Percentiles rank a stretch among this genome's conserved stretches.
Evolutionary conservation across 2,797 vertebrate genomes (phyloP).

Genomic region (Poeciliopsis infans): DNA sequence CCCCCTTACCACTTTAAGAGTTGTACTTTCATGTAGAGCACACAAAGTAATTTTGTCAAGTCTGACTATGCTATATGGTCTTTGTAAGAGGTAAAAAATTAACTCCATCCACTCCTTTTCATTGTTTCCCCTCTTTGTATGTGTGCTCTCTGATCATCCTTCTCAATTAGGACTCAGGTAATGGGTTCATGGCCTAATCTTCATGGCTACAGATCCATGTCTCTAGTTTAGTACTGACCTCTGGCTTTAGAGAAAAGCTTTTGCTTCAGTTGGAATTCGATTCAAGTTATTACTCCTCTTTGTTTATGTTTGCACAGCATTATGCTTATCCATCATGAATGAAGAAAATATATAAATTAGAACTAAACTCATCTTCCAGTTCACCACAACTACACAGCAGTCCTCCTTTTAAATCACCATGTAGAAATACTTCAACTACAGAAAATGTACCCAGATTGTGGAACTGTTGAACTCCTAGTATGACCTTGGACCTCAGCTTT

Average conservation of each 20-base stretch:
- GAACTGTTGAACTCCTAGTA: constrained; percentile 24
- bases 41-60: neutral
- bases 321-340: constrained; percentile 3
- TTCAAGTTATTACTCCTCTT: neutral
- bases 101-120: neutral
- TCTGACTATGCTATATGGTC: constrained; percentile 4
- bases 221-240: constrained; percentile 30
- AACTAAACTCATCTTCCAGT: neutral
- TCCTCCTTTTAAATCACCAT: constrained; percentile 3
- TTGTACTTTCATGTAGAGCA: neutral
- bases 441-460: constrained; percentile 15
- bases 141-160: constrained; percentile 24
- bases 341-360: constrained; percentile 1
- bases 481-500: constrained; percentile 26
- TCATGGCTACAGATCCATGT: constrained; percentile 21
- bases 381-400: neutral
- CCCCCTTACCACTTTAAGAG: neutral
- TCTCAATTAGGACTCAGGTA: constrained; percentile 48
- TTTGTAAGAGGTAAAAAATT: neutral
- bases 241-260: constrained; percentile 3
- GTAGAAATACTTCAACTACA: constrained; percentile 21
- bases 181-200: constrained; percentile 43
- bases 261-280: constrained; percentile 12
- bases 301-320: neutral
- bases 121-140: constrained; percentile 7